Evolutionary conservation across 2,797 vertebrate genomes (phyloP), one percentile per base, ranked within the genome.

Genomic region (Ctenopoma multispine): DNA sequence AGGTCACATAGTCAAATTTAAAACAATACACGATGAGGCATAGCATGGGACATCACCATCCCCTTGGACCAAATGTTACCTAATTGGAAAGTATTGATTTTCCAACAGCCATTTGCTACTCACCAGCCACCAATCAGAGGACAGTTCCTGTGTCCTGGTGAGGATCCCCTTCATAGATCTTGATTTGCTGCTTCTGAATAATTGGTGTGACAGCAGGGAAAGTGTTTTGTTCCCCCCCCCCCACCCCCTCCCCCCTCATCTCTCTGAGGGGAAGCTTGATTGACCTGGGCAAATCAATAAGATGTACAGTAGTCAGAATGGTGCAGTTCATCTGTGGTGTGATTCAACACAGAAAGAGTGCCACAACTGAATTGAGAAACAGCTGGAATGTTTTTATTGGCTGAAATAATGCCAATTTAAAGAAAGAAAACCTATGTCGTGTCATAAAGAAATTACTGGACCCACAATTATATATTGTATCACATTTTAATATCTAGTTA

Each of bases 61-160:
- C 72, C 68, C 40, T 3, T 68, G 73, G 82, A 83, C 63, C 58
- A 81, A 72, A 84, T 89, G 88, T 83, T 82, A 77, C 72, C 74
- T 89, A 87, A 88, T 83, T 89, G 82, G 44, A 83, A 90, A 77
- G 55, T 83, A 92, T 89, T 84, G 87, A 90, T 89, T 75, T 47
- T 72, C 23, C 27, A 69, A 60, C 77, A 74, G 74, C 76, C 68
- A 72, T 85, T 84, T 63, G 64, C 69, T 75, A 24, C 67, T 79
- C 63, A 18, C 76, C 62, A 64, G 83, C 50, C 48, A 73, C 85
- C 85, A 89, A 80, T 90, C 78, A 80, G 49, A 18, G 44, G 55
- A 66, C 62, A 46, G 60, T 54, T 63, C 43, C 11, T 36, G 63
- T 56, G 59, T 77, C 76, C 77, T 75, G 61, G 60, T 72, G 82